phyloP scores from a whole-genome alignment of 2,113 vertebrate species.

The Heptranchias perlo region DNA sequence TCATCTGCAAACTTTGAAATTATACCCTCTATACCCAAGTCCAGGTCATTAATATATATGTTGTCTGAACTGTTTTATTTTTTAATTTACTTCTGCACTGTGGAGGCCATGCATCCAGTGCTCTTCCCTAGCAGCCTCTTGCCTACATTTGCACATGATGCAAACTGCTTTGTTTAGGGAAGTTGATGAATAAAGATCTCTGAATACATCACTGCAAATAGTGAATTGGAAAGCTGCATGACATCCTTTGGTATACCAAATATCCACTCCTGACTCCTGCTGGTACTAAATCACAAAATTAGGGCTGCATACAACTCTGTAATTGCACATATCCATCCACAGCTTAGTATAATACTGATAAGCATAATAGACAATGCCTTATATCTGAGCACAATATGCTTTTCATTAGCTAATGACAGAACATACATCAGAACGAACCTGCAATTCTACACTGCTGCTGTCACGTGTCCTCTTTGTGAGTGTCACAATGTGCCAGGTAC shows the following conservation, averaged over 20 bases:
- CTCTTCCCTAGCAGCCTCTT: not conserved
- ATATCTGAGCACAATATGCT: not conserved
- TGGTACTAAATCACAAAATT: not conserved
- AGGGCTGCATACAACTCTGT: not conserved
- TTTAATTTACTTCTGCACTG: not conserved
- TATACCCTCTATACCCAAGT: too few relatives aligned
- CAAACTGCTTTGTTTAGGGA: not conserved
- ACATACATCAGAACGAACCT: not conserved
- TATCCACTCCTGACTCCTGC: not conserved
- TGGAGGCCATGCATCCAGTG: not conserved
- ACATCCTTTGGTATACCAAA: not conserved
- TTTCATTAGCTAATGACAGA: not conserved
- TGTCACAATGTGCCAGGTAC: not conserved
- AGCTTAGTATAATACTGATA: not conserved
- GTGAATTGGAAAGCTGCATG: not conserved
- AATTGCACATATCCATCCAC: not conserved
- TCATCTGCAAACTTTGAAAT: too few relatives aligned
- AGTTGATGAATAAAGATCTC: not conserved
- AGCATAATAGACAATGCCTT: not conserved
- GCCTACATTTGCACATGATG: not conserved
- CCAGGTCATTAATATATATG: too few relatives aligned
- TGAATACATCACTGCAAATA: not conserved
- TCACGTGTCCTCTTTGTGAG: not conserved
- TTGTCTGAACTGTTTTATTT: not conserved
- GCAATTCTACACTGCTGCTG: not conserved